Evolutionary conservation across 2,113 vertebrate species (phyloP), one percentile per base, ranked within the genome.

Genomic region (Aspidoscelis tigris): DNA sequence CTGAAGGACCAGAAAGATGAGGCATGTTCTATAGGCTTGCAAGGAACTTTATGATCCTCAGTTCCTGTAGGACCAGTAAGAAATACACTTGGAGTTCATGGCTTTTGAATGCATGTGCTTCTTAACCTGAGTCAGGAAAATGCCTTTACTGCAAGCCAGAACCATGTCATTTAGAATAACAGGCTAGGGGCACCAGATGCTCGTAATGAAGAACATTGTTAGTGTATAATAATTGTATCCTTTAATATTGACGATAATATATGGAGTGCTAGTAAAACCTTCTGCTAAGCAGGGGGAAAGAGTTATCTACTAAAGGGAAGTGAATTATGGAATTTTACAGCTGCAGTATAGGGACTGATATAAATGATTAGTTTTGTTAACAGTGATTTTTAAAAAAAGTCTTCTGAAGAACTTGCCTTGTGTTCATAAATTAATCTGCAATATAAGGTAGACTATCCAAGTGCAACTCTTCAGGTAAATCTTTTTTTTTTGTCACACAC

Each of bases 401-500:
- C 75, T 93, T 89, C 83, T 43, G 83, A 79, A 95, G 93, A 92
- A 94, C 90, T 94, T 94, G 81, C 82, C 88, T 91, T 93, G 93
- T 87, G 70, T 79, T 89, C 88, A 91, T 94, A 94, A 94, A 94
- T 95, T 95, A 94, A 92, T 88, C 90, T 93, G 94, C 92, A 92
- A 85, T 87, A 81, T 72, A 87, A 92, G 84, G 88, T 88, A 81
- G 75, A 78, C 86, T 93, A 89, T 90, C 81, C 88, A 93, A 92
- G 91, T 92, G 68, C 86, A 91, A 8, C 76, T 80, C 90, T 93
- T 91, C 69, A 84, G 90, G 88, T 86, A 93, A 90, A 92, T 91
- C 86, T 78, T 58, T 92, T 78, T 58, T 92, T 89, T 90, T 93
- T 47, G 94, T 91, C 89, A 90, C 89, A 89, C 92, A 88, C 88